Percentiles rank a stretch among this genome's conserved stretches.
Evolutionary conservation across 2,888 invertebrate genomes (phyloP).

Genomic region (Argyresthia albistria): DNA sequence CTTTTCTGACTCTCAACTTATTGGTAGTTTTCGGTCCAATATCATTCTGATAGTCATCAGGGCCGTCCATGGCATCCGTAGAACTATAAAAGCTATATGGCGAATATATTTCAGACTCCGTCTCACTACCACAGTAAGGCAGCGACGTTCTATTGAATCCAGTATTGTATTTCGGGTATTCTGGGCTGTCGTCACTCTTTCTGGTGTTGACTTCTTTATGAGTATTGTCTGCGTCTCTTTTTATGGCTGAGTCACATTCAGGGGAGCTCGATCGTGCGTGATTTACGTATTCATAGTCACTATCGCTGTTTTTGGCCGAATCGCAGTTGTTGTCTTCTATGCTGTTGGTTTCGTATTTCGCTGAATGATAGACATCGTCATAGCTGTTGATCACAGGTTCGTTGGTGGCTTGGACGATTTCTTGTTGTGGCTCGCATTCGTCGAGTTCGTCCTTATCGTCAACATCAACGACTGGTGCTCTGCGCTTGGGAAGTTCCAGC

Average conservation of each 20-base stretch:
- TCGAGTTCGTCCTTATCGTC: conserved; percentile 68
- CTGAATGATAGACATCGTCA: conserved; percentile 61
- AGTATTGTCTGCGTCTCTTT: conserved; percentile 34
- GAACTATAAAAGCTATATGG: conserved; percentile 84
- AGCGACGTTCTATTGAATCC: conserved; percentile 76
- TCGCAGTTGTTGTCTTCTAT: conserved; percentile 25
- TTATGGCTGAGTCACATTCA: conserved; percentile 75
- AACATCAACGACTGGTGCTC: conserved; percentile 43
- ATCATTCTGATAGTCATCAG: conserved; percentile 57
- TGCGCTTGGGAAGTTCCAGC: conserved; percentile 70
- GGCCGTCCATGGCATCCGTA: conserved; percentile 67
- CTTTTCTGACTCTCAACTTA: conserved; percentile 83
- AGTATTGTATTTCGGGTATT: conserved; percentile 74
- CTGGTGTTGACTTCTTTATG: conserved; percentile 34
- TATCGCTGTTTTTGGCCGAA: conserved; percentile 69
- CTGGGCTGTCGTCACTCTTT: conserved; percentile 62
- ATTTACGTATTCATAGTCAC: conserved; percentile 77
- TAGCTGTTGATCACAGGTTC: conserved; percentile 60
- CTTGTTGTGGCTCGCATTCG: conserved; percentile 44
- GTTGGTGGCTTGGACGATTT: conserved; percentile 56
- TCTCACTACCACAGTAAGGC: conserved; percentile 88
- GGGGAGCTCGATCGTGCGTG: conserved; percentile 78
- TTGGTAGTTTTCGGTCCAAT: conserved; percentile 66
- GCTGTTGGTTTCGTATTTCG: conserved; percentile 58
- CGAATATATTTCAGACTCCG: conserved; percentile 87